Evolutionary conservation across 1,140 invertebrate species (phyloP), one percentile per base, ranked within the genome.

Genomic region (Pinna nobilis): DNA sequence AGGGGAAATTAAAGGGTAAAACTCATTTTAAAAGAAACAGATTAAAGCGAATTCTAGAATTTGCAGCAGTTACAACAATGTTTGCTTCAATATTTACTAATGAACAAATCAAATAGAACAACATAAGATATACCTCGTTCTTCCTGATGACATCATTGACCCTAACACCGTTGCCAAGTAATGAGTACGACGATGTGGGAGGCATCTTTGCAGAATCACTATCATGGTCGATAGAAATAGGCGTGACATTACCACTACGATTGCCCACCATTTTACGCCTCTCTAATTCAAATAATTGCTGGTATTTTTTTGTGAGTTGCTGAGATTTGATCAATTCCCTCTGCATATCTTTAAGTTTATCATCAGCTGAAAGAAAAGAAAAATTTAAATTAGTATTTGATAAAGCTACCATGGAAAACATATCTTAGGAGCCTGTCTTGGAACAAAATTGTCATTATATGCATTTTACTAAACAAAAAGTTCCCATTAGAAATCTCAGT

Each of bases 261-360:
- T 49, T 49, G 25, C 57, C 57, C 1, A 66, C 50, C 32, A 77
- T 74, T 33, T 77, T 83, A 11, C 79, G 64, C 37, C 69, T 33
- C 39, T 83, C 81, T 28, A 76, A 51, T 28, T 81, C 81, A 50
- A 81, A 79, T 32, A 83, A 57, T 35, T 79, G 74, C 15, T 77
- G 74, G 35, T 79, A 83, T 49, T 83, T 83, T 50, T 81, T 78
- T 4, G 79, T 77, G 20, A 83, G 28, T 44, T 79, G 72, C 74
- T 83, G 79, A 5, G 79, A 75, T 69, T 79, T 81, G 18, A 53
- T 39, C 2, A 83, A 37, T 53, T 83, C 81, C 50, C 66, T 59
- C 39, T 81, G 72, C 74, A 83, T 80, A 28, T 81, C 77, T 65
- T 79, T 78, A 13, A 83, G 37, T 25, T 79, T 81, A 18, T 39